Conservation (phyloP, 2,113 vertebrate species). For the Kobus ellipsiprymnus region DNA sequence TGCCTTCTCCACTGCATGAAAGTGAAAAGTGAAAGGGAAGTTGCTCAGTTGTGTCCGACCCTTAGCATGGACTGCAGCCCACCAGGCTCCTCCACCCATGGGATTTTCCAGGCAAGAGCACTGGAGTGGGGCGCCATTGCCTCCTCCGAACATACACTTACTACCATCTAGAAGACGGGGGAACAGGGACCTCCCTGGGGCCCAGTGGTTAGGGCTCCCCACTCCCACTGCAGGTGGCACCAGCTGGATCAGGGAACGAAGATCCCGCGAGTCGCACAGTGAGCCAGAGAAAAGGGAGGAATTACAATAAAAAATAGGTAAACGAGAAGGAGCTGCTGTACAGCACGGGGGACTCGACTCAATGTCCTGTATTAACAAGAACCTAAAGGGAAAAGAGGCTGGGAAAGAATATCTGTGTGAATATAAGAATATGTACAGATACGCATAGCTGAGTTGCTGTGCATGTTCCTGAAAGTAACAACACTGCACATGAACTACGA, state of each 20-base stretch:
- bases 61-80: no score
- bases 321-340: neutral
- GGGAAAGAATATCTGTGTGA: neutral
- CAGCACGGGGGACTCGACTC: neutral
- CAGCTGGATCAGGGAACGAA: neutral
- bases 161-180: neutral
- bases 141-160: neutral
- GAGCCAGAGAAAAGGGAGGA: neutral
- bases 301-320: neutral
- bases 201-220: neutral
- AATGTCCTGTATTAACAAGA: neutral
- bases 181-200: neutral
- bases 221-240: neutral
- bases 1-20: no score
- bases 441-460: neutral
- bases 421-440: neutral
- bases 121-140: no score
- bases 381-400: neutral
- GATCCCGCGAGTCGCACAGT: fast-evolving
- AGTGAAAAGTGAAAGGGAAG: no score
- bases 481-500: no score
- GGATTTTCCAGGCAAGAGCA: no score
- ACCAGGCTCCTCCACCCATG: no score
- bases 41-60: no score
- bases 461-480: neutral